Evolutionary conservation across 2,113 vertebrate genomes (phyloP), one percentile per base, ranked within the genome.

Genomic region (Hystrix cristata): DNA sequence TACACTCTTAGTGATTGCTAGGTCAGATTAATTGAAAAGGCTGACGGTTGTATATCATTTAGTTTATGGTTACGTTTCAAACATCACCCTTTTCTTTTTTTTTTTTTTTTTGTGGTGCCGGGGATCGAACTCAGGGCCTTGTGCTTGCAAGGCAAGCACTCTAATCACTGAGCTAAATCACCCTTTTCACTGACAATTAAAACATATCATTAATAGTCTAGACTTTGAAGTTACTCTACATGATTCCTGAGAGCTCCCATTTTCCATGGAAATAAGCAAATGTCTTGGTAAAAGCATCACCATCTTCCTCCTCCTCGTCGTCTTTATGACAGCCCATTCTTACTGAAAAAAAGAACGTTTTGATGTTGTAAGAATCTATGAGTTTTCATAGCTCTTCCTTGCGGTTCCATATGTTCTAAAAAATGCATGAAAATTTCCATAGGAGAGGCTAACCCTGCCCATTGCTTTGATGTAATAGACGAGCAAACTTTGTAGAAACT

Each of bases 361-460:
- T 93, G 38, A 86, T 65, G 19, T 60, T 78, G 23, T 25, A 89
- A 94, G 16, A 4, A 59, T 86, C 67, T 91, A 31, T 69, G 69
- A 76, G 67, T 96, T 95, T 94, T 95, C 64, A 69, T 34, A 80
- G n/a, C 67, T 95, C 65, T 97, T 23, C 51, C 46, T 90, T 95
- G 51, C 4, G 79, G 46, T 89, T 95, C 57, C 64, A 87, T 85
- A 62, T 96, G 78, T 72, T 72, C 80, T n/a, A 76, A 85, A 85
- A 59, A 78, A 89, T 79, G 27, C 60, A 91, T 60, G 21, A 21
- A 79, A 53, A n/a, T 86, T 83, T 87, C 62, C 53, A 7, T 67
- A 93, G 78, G 31, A 55, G 11, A 93, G 31, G 51, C 31, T 92
- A 85, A 92, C 25, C 59, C 67, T 67, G 3, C 31, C 86, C 64